Base-by-base conservation (phyloP, 2,113 vertebrate species). In the Daubentonia madagascariensis region DNA sequence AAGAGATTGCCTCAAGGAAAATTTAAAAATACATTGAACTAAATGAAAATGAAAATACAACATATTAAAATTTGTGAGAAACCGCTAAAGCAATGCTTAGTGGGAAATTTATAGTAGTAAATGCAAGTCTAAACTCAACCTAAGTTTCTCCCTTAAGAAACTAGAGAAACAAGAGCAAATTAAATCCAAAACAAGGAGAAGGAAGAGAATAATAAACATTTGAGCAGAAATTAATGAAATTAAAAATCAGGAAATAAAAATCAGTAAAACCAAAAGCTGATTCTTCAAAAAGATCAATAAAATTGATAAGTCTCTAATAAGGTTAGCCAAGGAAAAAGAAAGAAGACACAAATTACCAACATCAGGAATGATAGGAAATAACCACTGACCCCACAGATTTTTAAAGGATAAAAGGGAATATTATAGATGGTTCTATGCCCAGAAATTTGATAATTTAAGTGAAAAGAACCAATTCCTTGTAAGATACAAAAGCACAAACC, bases 361-460 rank as follows among this genome's bases (percentile, higher is more conserved):
- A 76, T 76, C 59, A 43, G 59, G 6, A 37, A 68, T 89, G 4
- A 78, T 5, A 63, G 12, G 3, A 28, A 17, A 57, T 73, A 73
- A 85, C 32, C 17, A 80, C 63, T 73, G 50, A 85, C 43, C 43
- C 17, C 30, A 65, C 54, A 89, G 48, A 57, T 59, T 18, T 65
- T 88, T 30, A 76, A 40, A 76, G 57, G 35, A 50, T 81, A n/a
- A 65, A 63, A 75, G 35, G 54, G 28, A 95, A 40, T 63, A 78
- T 20, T 78, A n/a, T 40, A n/a, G 76, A 87, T 11, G 87, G n/a
- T 68, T 76, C 8, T n/a, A 17, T 73, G 8, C 4, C n/a, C 30
- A 76, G 83, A 68, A 52, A 23, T 91, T 93, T 70, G 40, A 61
- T 73, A 73, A 59, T 70, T 96, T 89, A 93, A 75, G 28, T 86